A percentile compares a stretch with the other conserved stretches of the same genome.
Conservation (phyloP, 2,888 invertebrate genomes). For the Augiades crinisus region DNA sequence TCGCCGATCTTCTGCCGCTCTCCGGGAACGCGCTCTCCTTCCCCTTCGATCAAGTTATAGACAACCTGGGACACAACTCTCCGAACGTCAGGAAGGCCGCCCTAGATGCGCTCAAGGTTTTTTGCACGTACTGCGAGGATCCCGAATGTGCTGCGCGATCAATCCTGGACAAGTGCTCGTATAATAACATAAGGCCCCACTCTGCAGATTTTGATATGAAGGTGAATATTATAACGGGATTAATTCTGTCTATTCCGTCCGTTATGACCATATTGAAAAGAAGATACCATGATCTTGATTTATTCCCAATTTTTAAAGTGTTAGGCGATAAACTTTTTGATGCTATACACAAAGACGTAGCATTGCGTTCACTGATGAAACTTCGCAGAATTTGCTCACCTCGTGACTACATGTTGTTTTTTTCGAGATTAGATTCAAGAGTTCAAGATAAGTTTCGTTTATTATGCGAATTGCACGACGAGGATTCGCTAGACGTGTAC, state of each 20-base stretch:
- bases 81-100: conserved; percentile 91
- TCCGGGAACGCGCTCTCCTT: conserved; percentile 85
- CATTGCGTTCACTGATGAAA: conserved; percentile 86
- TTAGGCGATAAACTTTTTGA: conserved; percentile 80
- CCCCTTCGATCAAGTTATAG: conserved; percentile 87
- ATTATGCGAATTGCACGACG: conserved; percentile 68
- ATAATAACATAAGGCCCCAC: conserved; percentile 77
- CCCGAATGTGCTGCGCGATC: conserved; percentile 85
- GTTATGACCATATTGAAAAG: conserved; percentile 80
- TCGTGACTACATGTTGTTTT: conserved; percentile 82
- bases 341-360: conserved; percentile 83
- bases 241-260: conserved; percentile 84
- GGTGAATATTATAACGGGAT: conserved; percentile 83
- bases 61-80: conserved; percentile 89
- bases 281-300: conserved; percentile 68
- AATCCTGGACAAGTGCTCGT: conserved; percentile 84
- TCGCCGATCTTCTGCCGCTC: conserved; percentile 89
- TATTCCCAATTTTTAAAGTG: conserved; percentile 76
- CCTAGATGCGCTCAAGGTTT: conserved; percentile 87
- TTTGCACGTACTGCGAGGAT: conserved; percentile 85
- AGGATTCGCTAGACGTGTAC: conserved; percentile 72
- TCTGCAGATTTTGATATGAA: conserved; percentile 75
- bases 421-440: conserved; percentile 64
- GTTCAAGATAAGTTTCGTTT: conserved; percentile 76
- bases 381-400: conserved; percentile 85